phyloP scores from a whole-genome alignment of 1,140 invertebrate species.

The Coptotermes formosanus region DNA sequence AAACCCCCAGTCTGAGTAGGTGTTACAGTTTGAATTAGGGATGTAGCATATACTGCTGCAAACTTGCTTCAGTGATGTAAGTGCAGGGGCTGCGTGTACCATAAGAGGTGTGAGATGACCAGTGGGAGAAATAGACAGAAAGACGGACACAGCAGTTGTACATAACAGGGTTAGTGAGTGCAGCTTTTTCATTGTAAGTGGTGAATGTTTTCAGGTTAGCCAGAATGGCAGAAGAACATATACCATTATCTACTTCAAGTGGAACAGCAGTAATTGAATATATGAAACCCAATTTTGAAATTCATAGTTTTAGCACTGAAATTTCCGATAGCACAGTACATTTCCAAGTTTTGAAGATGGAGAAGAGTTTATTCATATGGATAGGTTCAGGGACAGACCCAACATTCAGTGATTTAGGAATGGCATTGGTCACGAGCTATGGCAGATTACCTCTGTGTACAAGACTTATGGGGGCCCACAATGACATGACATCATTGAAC shows the following conservation, averaged over 20 bases:
- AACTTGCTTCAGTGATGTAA: too few species aligned
- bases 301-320: neutral
- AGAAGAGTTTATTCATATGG: neutral
- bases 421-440: neutral
- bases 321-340: neutral
- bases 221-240: neutral
- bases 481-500: neutral
- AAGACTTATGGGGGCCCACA: neutral
- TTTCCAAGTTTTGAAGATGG: conserved; percentile 11
- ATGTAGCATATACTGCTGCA: too few species aligned
- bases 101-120: too few species aligned
- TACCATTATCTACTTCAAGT: neutral
- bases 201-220: neutral
- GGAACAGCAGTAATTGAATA: neutral
- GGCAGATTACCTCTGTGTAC: neutral
- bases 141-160: too few species aligned
- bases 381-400: conserved; percentile 3
- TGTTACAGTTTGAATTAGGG: too few species aligned
- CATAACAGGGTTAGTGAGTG: too few species aligned
- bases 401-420: neutral
- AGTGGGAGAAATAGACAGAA: too few species aligned
- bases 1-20: too few species aligned
- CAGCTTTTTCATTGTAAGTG: too few species aligned
- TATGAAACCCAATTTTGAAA: neutral
- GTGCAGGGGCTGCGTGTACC: too few species aligned